These are phyloP conservation scores for Trissolcus brochymenae DNA, from an alignment of 2,888 invertebrate species.

Conservation along the genomic window DNA sequence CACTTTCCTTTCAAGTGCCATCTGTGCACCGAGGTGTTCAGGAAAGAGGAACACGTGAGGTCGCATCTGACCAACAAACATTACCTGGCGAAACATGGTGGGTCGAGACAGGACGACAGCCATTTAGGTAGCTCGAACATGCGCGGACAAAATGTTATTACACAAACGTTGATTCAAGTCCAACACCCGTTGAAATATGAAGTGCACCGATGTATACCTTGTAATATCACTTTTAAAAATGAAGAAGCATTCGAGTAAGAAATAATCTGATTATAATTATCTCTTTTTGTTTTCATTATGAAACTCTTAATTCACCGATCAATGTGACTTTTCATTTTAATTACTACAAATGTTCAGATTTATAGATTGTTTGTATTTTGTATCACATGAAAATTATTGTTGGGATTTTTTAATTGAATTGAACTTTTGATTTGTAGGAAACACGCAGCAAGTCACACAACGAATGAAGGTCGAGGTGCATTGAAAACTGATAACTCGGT, in stretches of 20 bases:
- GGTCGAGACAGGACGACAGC: slow-evolving; percentile 3
- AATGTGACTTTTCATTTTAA: too few relatives aligned
- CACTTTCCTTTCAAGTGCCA: slow-evolving; percentile 67
- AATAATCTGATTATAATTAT: too few relatives aligned
- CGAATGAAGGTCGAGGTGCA: slow-evolving; percentile 55
- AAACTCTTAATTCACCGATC: too few relatives aligned
- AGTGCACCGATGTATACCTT: slow-evolving; percentile 59
- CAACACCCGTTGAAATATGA: slow-evolving; percentile 33
- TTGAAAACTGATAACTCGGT: slow-evolving; percentile 6
- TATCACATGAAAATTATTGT: too few relatives aligned
- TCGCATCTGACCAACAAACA: slow-evolving; percentile 59
- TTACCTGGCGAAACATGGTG: slow-evolving; percentile 16
- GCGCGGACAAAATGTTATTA: slow-evolving; percentile 19
- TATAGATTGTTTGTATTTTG: too few relatives aligned
- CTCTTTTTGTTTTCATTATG: not conserved
- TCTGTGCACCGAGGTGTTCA: slow-evolving; percentile 65
- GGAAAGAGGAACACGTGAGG: slow-evolving; percentile 62
- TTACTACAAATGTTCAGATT: too few relatives aligned
- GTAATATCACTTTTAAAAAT: slow-evolving; percentile 64
- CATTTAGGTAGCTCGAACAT: slow-evolving; percentile 7
- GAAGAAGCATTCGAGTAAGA: slow-evolving; percentile 65
- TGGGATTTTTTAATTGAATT: too few relatives aligned
- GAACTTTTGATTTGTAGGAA: too few relatives aligned
- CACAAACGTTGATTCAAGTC: slow-evolving; percentile 37
- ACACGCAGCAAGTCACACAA: slow-evolving; percentile 61